Base-by-base conservation (phyloP, 2,113 vertebrate genomes). In the Gadus macrocephalus region DNA sequence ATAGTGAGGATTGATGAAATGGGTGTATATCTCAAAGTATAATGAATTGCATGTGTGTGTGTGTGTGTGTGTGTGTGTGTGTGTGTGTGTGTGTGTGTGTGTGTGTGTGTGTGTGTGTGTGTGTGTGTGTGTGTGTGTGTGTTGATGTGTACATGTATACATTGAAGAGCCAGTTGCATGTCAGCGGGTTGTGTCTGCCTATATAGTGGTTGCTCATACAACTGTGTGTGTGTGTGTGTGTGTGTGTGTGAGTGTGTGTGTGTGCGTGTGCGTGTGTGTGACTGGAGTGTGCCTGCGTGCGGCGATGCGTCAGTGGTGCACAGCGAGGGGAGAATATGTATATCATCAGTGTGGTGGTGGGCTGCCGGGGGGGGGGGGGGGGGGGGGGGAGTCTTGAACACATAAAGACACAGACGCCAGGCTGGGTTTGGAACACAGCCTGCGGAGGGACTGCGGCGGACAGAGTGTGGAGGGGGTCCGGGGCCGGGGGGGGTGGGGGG, bases 341-440 rank as follows among this genome's bases (percentile, higher is more conserved):
- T 83, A 83, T 83, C 82, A 53, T 82, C 78, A 79, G 82, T 81
- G 81, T 31, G 70, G 77, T 78, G 81, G 74, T 76, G 74, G 75
- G 59, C 78, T 76, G 74, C 81, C 72, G 77, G 55, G 77, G 64
- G 65, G 53, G 65, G 68, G n/a, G n/a, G n/a, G n/a, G 62, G 66
- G 14, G 75, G 76, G 60, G 77, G 69, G 69, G 60, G 66, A 66
- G 60, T 35, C 31, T 35, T 71, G 53, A 78, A 83, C 81, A 79
- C 70, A 77, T 69, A 80, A 73, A 65, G 27, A 85, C 78, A 82
- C 82, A 87, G 84, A 88, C 80, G 82, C 83, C 85, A 85, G 81
- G 70, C 71, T 80, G 12, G 88, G 87, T 88, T 90, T 91, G 86
- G 89, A 89, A 72, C 84, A 70, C 78, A 81, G 84, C 87, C 89